Conservation (phyloP, 2,888 invertebrate species). For the Masnerella sp. region DNA sequence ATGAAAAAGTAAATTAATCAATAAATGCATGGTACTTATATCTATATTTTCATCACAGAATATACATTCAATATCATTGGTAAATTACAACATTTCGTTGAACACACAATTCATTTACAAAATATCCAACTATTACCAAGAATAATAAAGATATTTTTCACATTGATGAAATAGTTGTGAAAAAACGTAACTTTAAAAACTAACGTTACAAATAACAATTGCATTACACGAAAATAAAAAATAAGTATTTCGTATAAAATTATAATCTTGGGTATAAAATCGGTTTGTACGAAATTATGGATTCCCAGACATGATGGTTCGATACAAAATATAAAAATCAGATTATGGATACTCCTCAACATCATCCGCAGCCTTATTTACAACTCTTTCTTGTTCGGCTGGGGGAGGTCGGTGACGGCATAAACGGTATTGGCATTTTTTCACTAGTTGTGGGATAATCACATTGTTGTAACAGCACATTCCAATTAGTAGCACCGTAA, state of each 20-base stretch:
- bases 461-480: conserved; percentile 90
- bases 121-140: no score
- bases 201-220: no score
- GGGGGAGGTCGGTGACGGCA: conserved; percentile 67
- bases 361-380: conserved; percentile 72
- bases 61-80: not conserved
- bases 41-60: conserved; percentile 22
- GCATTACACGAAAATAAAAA: no score
- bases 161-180: no score
- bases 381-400: conserved; percentile 68
- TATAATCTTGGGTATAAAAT: no score
- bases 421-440: conserved; percentile 62
- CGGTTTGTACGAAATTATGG: no score
- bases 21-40: conserved; percentile 21
- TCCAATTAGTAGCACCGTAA: conserved; percentile 86
- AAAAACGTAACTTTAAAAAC: no score
- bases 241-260: not conserved
- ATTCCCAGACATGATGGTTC: not conserved
- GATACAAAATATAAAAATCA: conserved; percentile 1
- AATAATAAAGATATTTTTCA: no score
- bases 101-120: no score
- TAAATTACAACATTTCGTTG: no score
- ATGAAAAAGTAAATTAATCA: not conserved
- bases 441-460: conserved; percentile 74
- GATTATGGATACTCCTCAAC: conserved; percentile 62